A percentile compares a stretch with the other conserved stretches of the same genome.
Conservation (phyloP, 2,888 invertebrate genomes). For the Drosophila glabriapex region DNA sequence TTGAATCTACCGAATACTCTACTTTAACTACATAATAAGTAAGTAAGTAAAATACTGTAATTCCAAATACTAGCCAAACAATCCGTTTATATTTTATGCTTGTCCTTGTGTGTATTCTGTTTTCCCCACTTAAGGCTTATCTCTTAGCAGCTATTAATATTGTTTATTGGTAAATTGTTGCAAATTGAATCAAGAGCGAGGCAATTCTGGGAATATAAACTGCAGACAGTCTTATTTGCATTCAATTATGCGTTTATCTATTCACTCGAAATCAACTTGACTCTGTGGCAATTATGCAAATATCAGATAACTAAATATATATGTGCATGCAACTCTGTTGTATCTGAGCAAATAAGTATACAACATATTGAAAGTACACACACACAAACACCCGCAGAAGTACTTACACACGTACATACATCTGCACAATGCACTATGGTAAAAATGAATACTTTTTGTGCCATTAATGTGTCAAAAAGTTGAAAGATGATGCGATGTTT, state of each 20-base stretch:
- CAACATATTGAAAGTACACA: neutral
- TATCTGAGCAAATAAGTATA: slow-evolving; percentile 19
- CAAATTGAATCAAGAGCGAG: slow-evolving; percentile 53
- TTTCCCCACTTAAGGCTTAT: neutral
- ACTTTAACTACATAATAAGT: slow-evolving; percentile 22
- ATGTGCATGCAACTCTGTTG: neutral
- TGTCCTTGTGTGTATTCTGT: neutral
- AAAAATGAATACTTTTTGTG: neutral
- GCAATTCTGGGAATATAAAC: slow-evolving; percentile 13
- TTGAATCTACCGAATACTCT: slow-evolving; percentile 25
- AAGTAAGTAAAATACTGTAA: slow-evolving; percentile 35
- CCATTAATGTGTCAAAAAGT: neutral
- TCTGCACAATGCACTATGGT: slow-evolving; percentile 6
- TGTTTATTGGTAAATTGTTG: slow-evolving; percentile 23
- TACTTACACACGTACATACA: neutral
- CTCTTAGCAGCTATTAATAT: slow-evolving; percentile 19
- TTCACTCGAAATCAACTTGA: slow-evolving; percentile 11
- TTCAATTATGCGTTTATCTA: slow-evolving; percentile 33
- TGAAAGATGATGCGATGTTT: neutral
- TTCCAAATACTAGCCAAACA: neutral
- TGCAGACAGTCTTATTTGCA: slow-evolving; percentile 34
- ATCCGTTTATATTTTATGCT: slow-evolving; percentile 24
- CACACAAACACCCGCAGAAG: neutral
- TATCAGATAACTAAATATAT: slow-evolving; percentile 16
- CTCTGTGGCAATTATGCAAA: slow-evolving; percentile 51